Conservation (phyloP, 1,140 invertebrate genomes). For the Ridgeia piscesae region DNA sequence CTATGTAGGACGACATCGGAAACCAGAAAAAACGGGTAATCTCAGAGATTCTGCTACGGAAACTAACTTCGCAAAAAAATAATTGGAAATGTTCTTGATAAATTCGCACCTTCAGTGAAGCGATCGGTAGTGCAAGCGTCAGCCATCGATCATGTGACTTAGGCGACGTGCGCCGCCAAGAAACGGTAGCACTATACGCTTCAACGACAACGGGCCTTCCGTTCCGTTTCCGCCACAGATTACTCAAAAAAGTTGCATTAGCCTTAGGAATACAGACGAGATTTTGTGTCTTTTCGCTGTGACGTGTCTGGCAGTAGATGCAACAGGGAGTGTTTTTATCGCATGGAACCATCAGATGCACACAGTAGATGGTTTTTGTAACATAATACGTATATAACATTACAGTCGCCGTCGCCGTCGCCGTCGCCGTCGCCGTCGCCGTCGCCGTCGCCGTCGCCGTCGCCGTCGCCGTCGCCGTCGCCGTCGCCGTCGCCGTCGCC, state of each 20-base stretch:
- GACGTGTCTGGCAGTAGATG: neutral
- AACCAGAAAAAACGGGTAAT: neutral
- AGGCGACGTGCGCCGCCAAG: neutral
- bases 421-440: too few relatives aligned
- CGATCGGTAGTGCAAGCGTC: neutral
- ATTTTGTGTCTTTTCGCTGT: neutral
- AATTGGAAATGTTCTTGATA: neutral
- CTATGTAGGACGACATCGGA: neutral
- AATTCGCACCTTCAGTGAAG: neutral
- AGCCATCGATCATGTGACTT: neutral
- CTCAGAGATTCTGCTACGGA: neutral
- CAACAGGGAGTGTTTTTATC: neutral
- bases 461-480: too few relatives aligned
- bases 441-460: too few relatives aligned
- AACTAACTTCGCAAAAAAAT: neutral
- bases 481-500: too few relatives aligned
- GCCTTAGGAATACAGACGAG: neutral
- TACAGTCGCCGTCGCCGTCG: too few relatives aligned
- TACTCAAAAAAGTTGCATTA: neutral
- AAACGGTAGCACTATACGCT: neutral
- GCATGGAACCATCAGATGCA: too few relatives aligned
- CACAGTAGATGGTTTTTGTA: too few relatives aligned
- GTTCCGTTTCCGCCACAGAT: neutral
- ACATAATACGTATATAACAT: too few relatives aligned
- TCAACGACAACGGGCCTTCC: neutral